phyloP scores from a whole-genome alignment of 2,797 vertebrate genomes.

The Tapirus indicus region DNA sequence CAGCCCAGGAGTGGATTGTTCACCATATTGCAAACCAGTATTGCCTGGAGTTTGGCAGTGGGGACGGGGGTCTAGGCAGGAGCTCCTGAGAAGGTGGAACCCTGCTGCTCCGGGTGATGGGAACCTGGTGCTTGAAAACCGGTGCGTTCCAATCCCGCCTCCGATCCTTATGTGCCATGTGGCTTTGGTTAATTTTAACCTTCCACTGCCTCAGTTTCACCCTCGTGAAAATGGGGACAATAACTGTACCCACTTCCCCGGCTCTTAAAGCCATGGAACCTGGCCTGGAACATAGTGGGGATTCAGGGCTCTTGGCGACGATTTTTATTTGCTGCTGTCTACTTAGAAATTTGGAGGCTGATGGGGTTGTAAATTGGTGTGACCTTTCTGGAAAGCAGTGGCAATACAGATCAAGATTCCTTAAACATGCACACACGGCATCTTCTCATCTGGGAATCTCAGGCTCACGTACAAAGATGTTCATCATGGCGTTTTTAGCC shows the following conservation, averaged over 20 bases:
- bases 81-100: background rate
- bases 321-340: background rate
- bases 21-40: rapidly evolving
- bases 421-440: rapidly evolving
- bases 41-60: background rate
- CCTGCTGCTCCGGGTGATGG: background rate
- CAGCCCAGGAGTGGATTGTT: background rate
- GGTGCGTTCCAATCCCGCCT: rapidly evolving
- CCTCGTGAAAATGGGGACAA: background rate
- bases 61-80: rapidly evolving
- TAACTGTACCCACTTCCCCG: rapidly evolving
- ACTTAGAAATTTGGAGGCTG: no score
- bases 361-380: rapidly evolving
- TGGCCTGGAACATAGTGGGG: rapidly evolving
- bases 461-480: rapidly evolving
- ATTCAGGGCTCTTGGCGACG: no score
- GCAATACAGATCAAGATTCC: background rate
- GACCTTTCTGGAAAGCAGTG: background rate
- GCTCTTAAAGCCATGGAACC: rapidly evolving
- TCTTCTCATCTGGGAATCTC: background rate
- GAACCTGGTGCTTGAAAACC: background rate
- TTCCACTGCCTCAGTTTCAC: background rate
- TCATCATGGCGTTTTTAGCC: rapidly evolving
- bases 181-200: background rate
- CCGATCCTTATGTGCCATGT: background rate